phyloP scores from a whole-genome alignment of 2,113 vertebrate species.

The Argyrosomus japonicus region DNA sequence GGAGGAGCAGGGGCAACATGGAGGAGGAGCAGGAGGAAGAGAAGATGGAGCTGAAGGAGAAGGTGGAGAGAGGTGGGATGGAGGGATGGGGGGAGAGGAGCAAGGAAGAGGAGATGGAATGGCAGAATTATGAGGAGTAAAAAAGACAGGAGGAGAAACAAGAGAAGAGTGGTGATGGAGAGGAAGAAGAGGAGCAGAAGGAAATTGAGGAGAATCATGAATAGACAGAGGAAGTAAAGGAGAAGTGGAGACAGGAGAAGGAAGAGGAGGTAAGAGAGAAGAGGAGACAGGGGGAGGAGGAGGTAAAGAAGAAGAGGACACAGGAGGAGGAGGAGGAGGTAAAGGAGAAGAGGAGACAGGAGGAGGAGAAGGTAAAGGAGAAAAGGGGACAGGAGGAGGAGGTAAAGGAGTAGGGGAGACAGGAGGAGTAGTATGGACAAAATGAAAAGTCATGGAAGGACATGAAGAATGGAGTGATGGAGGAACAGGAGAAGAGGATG shows the following conservation, averaged over 20 bases:
- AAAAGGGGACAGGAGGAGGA: not conserved
- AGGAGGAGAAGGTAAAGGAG: not conserved
- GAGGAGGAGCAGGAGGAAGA: not conserved
- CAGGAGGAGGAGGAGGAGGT: not conserved
- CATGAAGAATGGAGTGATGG: not conserved
- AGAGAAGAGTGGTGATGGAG: not conserved
- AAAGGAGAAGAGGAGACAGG: not conserved
- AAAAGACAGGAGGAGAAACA: not conserved
- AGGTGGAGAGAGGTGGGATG: not conserved
- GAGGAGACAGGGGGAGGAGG: not conserved
- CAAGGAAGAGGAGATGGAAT: not conserved
- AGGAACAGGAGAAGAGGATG: not conserved
- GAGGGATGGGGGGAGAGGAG: not conserved
- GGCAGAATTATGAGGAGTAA: not conserved
- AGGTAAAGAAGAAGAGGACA: not conserved
- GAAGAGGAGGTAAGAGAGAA: not conserved
- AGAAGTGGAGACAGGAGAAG: no score
- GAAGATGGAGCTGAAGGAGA: not conserved
- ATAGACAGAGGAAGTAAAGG: not conserved
- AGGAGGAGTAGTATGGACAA: no score
- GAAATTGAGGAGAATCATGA: not conserved
- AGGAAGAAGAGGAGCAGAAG: not conserved
- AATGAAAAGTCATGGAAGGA: not conserved
- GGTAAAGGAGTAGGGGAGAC: not conserved
- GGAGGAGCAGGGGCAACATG: constrained; percentile 65